phyloP scores from a whole-genome alignment of 2,113 vertebrate genomes.

The Pelecanoides urinatrix region DNA sequence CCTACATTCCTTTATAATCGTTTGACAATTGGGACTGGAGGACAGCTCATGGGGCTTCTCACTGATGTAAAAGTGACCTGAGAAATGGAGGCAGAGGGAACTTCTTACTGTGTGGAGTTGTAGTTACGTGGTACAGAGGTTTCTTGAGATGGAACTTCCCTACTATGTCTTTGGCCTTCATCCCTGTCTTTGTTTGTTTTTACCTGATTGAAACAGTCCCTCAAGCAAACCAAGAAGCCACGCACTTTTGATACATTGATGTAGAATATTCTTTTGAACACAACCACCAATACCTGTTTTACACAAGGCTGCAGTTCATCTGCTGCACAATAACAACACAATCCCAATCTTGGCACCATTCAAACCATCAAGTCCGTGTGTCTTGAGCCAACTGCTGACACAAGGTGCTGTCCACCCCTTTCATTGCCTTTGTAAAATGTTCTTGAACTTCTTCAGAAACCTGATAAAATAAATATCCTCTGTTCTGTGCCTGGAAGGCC shows the following conservation, averaged over 20 bases:
- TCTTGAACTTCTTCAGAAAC: not conserved
- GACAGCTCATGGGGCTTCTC: not conserved
- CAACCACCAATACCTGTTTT: not conserved
- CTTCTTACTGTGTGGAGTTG: not conserved
- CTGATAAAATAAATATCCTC: not conserved
- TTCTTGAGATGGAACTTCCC: not conserved
- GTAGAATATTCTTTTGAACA: not conserved
- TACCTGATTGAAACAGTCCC: not conserved
- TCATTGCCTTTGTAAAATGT: not conserved
- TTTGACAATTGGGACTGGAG: not conserved
- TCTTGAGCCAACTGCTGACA: not conserved
- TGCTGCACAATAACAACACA: not conserved
- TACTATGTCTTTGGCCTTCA: not conserved
- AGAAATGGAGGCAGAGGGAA: not conserved
- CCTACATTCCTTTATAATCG: not conserved
- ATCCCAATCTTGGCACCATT: not conserved
- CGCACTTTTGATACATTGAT: not conserved
- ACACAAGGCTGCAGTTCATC: not conserved
- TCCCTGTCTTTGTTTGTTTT: not conserved
- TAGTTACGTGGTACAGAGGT: not conserved
- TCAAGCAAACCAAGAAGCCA: not conserved
- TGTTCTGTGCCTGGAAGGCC: not conserved
- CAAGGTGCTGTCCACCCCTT: not conserved
- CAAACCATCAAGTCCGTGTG: not conserved
- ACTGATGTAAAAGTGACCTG: not conserved